Evolutionary conservation across 2,113 vertebrate species (phyloP).

Genomic region (Cinclus mexicanus): DNA sequence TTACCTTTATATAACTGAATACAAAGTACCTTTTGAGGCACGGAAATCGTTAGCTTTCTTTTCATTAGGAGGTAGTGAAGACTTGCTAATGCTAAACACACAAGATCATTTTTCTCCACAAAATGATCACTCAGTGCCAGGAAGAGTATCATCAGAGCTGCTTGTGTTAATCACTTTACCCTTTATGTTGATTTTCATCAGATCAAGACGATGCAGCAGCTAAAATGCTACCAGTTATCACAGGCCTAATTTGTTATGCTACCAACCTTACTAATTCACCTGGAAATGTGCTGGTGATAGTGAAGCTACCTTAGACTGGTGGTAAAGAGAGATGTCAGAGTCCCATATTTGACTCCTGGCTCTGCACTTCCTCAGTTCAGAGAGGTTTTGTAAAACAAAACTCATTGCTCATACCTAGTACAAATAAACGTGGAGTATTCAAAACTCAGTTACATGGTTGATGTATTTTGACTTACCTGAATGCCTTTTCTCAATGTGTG

Average conservation of each 20-base stretch:
- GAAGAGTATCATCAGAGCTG: background rate
- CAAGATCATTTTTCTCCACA: background rate
- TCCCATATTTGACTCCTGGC: background rate
- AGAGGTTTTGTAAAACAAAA: background rate
- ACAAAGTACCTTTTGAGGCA: background rate
- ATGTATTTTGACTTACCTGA: background rate
- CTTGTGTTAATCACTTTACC: background rate
- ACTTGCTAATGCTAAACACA: background rate
- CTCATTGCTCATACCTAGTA: background rate
- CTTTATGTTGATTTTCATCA: background rate
- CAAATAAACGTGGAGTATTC: rapidly evolving
- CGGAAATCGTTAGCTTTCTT: background rate
- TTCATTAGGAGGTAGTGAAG: background rate
- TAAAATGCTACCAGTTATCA: background rate
- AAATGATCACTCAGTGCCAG: background rate
- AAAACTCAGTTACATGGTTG: background rate
- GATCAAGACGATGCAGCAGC: background rate
- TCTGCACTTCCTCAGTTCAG: background rate
- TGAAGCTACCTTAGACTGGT: background rate
- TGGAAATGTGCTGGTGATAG: background rate
- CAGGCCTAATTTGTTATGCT: background rate
- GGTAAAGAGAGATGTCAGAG: background rate
- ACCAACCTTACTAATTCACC: background rate
- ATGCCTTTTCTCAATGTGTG: background rate
- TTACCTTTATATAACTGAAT: background rate